A percentile compares a stretch with the other conserved stretches of the same genome.
Evolutionary conservation across 2,797 vertebrate species (phyloP).

Genomic region (Sebastes aleutianus): DNA sequence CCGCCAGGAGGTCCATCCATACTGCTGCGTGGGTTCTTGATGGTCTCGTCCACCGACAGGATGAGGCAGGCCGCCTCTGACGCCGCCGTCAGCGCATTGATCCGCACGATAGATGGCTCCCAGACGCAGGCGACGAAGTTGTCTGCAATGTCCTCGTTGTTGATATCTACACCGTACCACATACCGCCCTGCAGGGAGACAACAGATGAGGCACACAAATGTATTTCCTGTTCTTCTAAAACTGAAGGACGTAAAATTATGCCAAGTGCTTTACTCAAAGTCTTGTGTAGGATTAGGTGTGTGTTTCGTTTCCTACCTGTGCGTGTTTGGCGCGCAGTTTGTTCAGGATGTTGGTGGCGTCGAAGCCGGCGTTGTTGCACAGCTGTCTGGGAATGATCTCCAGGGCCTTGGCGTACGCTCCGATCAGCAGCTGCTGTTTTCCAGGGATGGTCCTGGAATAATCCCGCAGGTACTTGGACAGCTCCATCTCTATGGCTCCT

Average conservation of each 20-base stretch:
- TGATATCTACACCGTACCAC: slow-evolving; percentile 97
- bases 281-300: neutral
- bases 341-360: slow-evolving; percentile 98
- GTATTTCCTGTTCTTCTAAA: neutral
- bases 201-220: neutral
- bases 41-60: slow-evolving; percentile 95
- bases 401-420: slow-evolving; percentile 95
- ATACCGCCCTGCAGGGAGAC: slow-evolving; percentile 83
- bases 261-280: neutral
- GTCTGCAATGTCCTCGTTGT: slow-evolving; percentile 95
- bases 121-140: slow-evolving; percentile 92
- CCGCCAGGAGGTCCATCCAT: slow-evolving; percentile 78
- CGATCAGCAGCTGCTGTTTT: slow-evolving; percentile 97
- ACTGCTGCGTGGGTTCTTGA: slow-evolving; percentile 92
- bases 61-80: slow-evolving; percentile 96
- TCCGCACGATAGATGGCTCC: slow-evolving; percentile 93
- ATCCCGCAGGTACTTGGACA: slow-evolving; percentile 94
- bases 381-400: slow-evolving; percentile 97
- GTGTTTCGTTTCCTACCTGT: slow-evolving; percentile 80
- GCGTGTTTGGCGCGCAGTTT: slow-evolving; percentile 95
- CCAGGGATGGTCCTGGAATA: slow-evolving; percentile 97
- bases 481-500: slow-evolving; percentile 98
- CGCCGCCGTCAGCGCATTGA: slow-evolving; percentile 93
- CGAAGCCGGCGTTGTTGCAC: slow-evolving; percentile 97
- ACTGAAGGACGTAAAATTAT: neutral